These are phyloP conservation scores for Psylliodes chrysocephalus DNA, from an alignment of 2,888 invertebrate species.

Conservation along the genomic window DNA sequence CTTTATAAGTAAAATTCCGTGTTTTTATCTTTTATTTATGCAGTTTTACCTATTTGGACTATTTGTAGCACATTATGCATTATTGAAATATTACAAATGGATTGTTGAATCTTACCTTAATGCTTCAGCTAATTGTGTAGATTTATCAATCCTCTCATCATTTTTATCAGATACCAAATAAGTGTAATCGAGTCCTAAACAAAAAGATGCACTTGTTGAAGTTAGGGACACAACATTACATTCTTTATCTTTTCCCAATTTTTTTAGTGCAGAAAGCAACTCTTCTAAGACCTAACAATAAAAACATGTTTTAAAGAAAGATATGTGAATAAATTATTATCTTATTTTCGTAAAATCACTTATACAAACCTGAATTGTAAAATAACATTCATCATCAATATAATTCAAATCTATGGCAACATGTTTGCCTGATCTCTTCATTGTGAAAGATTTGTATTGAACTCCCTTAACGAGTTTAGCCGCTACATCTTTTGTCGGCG, in stretches of 20 bases:
- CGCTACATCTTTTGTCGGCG: constrained; percentile 22
- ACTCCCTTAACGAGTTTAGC: constrained; percentile 34
- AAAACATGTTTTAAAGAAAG: constrained; percentile 25
- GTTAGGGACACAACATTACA: constrained; percentile 78
- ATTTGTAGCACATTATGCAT: too few relatives aligned
- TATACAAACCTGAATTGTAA: constrained; percentile 51
- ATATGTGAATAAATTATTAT: too few relatives aligned
- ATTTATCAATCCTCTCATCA: constrained; percentile 72
- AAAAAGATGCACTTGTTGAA: constrained; percentile 80
- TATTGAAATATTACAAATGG: too few relatives aligned
- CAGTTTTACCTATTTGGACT: too few relatives aligned
- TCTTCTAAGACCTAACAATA: constrained; percentile 79
- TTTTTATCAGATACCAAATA: constrained; percentile 71
- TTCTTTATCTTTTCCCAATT: constrained; percentile 71
- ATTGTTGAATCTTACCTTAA: constrained; percentile 80
- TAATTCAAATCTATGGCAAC: constrained; percentile 51
- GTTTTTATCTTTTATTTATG: too few relatives aligned
- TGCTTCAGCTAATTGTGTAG: constrained; percentile 75
- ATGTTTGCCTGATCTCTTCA: constrained; percentile 51
- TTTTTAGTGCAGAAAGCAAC: constrained; percentile 74
- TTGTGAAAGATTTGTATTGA: constrained; percentile 48
- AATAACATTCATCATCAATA: constrained; percentile 44
- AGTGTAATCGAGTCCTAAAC: constrained; percentile 84
- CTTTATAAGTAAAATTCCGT: too few relatives aligned
- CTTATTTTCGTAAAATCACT: too few relatives aligned